Evolutionary conservation across 1,140 invertebrate species (phyloP), one percentile per base, ranked within the genome.

Genomic region (Mamestra configurata): DNA sequence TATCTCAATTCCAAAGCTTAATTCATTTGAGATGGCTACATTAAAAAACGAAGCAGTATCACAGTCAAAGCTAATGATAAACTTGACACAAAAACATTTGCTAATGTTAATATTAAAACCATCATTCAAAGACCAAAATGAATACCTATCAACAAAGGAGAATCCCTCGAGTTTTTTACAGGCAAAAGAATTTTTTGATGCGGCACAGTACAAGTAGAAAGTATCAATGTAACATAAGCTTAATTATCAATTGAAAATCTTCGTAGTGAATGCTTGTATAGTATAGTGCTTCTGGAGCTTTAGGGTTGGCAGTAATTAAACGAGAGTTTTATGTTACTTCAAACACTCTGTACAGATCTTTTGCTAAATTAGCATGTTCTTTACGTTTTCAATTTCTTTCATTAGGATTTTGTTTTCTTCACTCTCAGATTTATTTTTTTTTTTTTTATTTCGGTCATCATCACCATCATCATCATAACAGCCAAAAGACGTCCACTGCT

Each of bases 241-340:
- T 92, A 92, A 92, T 92, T 92, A 92, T 92, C 87, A 90, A 90
- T 92, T 90, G 89, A 92, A 88, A 76, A 89, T 90, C 90, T 89
- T 82, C 18, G 87, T 88, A 90, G 90, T 88, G 87, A 90, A 87
- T 86, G 75, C 86, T 66, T 77, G 72, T 82, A 53, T 75, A 81
- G 68, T 82, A 59, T 75, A 81, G 80, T 78, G 79, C 49, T 75
- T 57, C 66, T 68, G 37, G 46, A 5, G 18, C 5, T 55, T 22
- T 78, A 75, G 77, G 64, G 55, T 7, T 80, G 57, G n/a, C 49
- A 18, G 13, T 22, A 51, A n/a, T 40, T 40, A 0, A 4, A n/a
- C n/a, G n/a, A n/a, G n/a, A n/a, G n/a, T n/a, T n/a, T n/a, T n/a
- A n/a, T n/a, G n/a, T n/a, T n/a, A n/a, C n/a, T n/a, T n/a, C n/a